phyloP scores from a whole-genome alignment of 2,888 invertebrate species.

The Didymodactylos carnosus region DNA sequence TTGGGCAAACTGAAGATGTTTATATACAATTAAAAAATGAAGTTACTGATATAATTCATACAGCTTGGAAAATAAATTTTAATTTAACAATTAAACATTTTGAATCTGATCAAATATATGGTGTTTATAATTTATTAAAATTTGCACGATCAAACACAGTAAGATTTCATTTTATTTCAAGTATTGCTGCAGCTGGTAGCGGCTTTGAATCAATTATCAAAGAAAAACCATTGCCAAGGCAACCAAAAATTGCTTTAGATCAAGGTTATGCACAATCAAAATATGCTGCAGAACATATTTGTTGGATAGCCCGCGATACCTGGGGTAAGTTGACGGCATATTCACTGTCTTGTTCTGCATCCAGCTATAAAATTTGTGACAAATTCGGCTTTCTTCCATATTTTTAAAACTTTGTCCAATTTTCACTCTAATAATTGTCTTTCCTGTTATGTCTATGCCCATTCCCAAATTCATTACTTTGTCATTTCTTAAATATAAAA shows the following conservation, averaged over 20 bases:
- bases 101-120: background rate
- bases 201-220: background rate
- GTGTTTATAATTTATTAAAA: background rate
- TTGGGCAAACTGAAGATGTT: background rate
- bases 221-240: background rate
- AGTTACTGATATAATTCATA: background rate
- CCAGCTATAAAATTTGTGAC: too few species aligned
- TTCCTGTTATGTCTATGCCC: too few species aligned
- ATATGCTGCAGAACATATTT: background rate
- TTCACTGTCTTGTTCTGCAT: too few species aligned
- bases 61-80: background rate
- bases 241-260: background rate
- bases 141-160: background rate
- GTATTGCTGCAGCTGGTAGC: background rate
- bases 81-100: background rate
- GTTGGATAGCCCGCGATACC: background rate
- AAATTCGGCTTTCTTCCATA: too few species aligned
- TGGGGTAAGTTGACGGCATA: background rate
- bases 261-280: background rate
- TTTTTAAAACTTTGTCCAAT: too few species aligned
- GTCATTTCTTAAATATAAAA: too few species aligned
- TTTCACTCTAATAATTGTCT: too few species aligned
- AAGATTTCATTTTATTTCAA: background rate
- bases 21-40: background rate
- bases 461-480: too few species aligned